Base-by-base conservation (phyloP, 2,113 vertebrate species). In the Callopanchax toddi region DNA sequence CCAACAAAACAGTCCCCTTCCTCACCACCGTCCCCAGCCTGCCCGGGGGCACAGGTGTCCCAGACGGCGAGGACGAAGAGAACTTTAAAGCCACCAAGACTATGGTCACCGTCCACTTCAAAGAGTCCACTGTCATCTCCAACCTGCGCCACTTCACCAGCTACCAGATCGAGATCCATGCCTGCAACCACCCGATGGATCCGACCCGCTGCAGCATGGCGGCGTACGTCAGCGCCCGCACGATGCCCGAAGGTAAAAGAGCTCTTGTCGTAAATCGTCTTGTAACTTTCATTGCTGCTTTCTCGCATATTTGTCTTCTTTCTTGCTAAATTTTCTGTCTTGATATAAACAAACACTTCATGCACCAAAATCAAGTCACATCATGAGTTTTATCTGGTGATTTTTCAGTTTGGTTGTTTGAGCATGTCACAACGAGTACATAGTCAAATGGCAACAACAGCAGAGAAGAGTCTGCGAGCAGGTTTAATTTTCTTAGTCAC, bases 161-260 rank as follows among this genome's bases (percentile, higher is more conserved):
- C 26, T 99, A 99, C 60, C 95, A 97, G 82, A 98, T 99, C 0
- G 96, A 99, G 89, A 90, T 99, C 63, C 96, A 97, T 18, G 97
- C 97, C 8, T 99, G 97, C 83, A 99, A 99, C 91, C 92, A 97
- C 5, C 93, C 89, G 0, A 82, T 77, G 0, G 92, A 95, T 9
- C 79, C 87, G 0, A n/a, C 79, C 0, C 90, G 91, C 68, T 99
- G 97, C 89, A 96, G 97, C 4, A 94, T 97, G 67, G 95, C 96
- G 0, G 94, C 95, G 0, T 99, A 97, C 0, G 96, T 99, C 90
- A 98, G 95, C 1, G 97, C 96, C 32, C 93, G 96, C 84, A 99
- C 97, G 53, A 94, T 99, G 95, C 97, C 97, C 0, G 96, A 97
- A 93, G 95, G 97, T 98, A 68, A 32, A 57, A 34, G 23, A 11